Conservation (phyloP, 23 tunicate species). For the Diplosoma virens region DNA sequence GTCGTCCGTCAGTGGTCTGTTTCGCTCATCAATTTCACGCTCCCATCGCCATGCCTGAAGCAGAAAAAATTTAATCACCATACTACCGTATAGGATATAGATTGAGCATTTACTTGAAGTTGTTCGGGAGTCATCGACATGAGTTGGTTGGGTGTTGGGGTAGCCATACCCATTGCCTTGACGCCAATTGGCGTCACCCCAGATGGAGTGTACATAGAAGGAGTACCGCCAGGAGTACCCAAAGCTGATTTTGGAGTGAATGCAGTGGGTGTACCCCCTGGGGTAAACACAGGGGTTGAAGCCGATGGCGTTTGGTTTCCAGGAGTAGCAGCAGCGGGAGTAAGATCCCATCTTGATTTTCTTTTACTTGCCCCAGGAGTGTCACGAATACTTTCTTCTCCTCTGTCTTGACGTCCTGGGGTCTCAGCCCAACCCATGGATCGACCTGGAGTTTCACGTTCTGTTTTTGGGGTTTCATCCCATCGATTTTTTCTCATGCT, state of each 20-base stretch:
- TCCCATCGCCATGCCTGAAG: slow-evolving; percentile 95
- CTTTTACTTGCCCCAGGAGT: slow-evolving; percentile 93
- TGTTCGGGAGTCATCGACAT: slow-evolving; percentile 96
- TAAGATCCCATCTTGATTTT: slow-evolving; percentile 98
- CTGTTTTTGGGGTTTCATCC: slow-evolving; percentile 96
- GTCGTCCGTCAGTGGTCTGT: slow-evolving; percentile 93
- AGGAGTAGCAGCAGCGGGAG: slow-evolving; percentile 95
- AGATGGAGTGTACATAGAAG: slow-evolving; percentile 94
- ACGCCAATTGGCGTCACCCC: slow-evolving; percentile 92
- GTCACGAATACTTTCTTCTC: slow-evolving; percentile 73
- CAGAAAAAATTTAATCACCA: background rate
- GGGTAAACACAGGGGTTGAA: slow-evolving; percentile 90
- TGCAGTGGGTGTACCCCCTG: slow-evolving; percentile 87
- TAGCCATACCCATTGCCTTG: slow-evolving; percentile 92
- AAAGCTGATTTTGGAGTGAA: slow-evolving; percentile 84
- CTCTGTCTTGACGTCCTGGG: slow-evolving; percentile 75
- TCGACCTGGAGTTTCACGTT: slow-evolving; percentile 91
- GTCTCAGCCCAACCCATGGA: slow-evolving; percentile 97
- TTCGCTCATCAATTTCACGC: slow-evolving; percentile 97
- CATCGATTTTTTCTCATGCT: slow-evolving; percentile 81
- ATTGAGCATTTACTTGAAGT: slow-evolving; percentile 32
- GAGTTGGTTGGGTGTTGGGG: slow-evolving; percentile 84
- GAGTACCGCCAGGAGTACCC: slow-evolving; percentile 90
- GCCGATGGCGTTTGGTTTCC: slow-evolving; percentile 89
- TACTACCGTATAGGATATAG: background rate